A percentile compares a stretch with the other conserved stretches of the same genome.
Conservation (phyloP, 2,113 vertebrate genomes). For the Dicrurus megarhynchus region DNA sequence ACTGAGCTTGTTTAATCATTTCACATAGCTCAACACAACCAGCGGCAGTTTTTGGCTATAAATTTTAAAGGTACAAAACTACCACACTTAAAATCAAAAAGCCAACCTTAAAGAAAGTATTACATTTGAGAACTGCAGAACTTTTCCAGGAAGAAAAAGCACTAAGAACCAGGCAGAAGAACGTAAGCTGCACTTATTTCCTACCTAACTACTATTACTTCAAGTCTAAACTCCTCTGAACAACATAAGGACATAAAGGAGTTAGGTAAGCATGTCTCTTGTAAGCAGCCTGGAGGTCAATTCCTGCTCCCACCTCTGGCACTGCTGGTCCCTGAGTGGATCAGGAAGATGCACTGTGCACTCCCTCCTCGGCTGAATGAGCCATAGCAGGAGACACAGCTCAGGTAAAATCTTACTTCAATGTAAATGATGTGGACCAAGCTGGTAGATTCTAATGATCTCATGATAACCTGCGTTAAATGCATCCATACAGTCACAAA, state of each 20-base stretch:
- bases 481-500: background rate
- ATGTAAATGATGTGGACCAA: background rate
- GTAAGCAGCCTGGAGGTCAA: background rate
- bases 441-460: rapidly evolving
- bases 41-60: background rate
- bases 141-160: background rate
- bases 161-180: background rate
- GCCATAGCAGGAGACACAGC: background rate
- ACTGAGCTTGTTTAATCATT: background rate
- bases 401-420: background rate
- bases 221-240: background rate
- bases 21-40: background rate
- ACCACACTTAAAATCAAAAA: background rate
- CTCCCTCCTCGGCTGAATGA: rapidly evolving
- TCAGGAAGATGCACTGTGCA: background rate
- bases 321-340: background rate
- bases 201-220: background rate
- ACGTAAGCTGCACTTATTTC: background rate
- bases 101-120: background rate
- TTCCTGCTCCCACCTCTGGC: background rate
- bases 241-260: background rate
- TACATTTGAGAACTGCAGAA: background rate
- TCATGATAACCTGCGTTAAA: background rate
- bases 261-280: background rate
- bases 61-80: background rate